Percentiles rank a stretch among this genome's conserved stretches.
These are phyloP conservation scores for Tholera decimalis DNA, from an alignment of 2,888 invertebrate genomes.

Conservation along the genomic window DNA sequence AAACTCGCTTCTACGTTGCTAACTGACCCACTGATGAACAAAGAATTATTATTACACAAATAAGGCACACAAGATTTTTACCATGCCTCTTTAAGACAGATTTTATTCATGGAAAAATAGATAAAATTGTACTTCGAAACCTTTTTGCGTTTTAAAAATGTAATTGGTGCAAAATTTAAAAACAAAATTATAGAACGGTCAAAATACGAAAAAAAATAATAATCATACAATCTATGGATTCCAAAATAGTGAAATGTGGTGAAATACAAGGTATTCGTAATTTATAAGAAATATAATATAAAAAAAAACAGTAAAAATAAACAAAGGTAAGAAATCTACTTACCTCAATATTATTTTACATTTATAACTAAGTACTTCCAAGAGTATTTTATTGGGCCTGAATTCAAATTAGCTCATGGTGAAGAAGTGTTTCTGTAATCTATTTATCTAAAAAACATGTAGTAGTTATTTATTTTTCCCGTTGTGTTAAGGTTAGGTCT, in stretches of 20 bases:
- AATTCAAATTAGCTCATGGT: too few relatives aligned
- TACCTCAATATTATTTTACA: too few relatives aligned
- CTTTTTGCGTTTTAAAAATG: neutral
- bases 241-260: constrained; percentile 36
- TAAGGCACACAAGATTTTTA: neutral
- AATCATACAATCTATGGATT: constrained; percentile 34
- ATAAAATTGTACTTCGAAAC: neutral
- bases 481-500: too few relatives aligned
- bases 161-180: constrained; percentile 16
- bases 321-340: neutral
- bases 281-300: constrained; percentile 2
- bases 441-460: too few relatives aligned
- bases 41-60: neutral
- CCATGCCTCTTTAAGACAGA: neutral
- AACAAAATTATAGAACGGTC: constrained; percentile 2
- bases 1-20: too few relatives aligned
- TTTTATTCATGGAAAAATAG: neutral
- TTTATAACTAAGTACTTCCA: too few relatives aligned
- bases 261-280: constrained; percentile 7
- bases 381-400: too few relatives aligned
- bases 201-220: constrained; percentile 38
- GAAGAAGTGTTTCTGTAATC: too few relatives aligned
- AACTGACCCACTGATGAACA: neutral
- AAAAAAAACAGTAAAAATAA: neutral
- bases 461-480: too few relatives aligned